Evolutionary conservation across 2,113 vertebrate genomes (phyloP).

Genomic region (Micronycteris hirsuta): DNA sequence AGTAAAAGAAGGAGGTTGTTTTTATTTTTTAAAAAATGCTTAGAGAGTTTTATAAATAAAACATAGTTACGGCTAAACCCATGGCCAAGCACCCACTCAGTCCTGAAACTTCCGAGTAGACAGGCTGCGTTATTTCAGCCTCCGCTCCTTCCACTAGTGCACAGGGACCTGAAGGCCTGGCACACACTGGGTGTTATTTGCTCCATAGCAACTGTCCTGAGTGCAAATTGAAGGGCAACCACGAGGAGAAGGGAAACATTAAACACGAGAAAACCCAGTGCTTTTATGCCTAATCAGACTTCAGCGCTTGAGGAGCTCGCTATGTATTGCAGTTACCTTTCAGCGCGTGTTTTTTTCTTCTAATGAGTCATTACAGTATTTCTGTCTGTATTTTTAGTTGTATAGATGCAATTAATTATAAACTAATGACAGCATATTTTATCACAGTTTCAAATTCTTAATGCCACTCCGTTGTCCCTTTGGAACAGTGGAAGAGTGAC

Average conservation of each 20-base stretch:
- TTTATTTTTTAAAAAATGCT: background rate
- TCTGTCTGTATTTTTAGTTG: background rate
- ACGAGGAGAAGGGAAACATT: background rate
- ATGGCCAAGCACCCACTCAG: rapidly evolving
- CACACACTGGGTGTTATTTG: background rate
- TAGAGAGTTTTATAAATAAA: background rate
- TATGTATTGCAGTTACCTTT: background rate
- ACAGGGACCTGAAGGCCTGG: background rate
- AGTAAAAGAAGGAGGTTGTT: background rate
- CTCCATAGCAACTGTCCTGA: background rate
- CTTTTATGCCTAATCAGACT: background rate
- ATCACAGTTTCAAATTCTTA: background rate
- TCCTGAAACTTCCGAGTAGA: background rate
- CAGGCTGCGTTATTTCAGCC: background rate
- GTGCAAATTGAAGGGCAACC: background rate
- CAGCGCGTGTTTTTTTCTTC: background rate
- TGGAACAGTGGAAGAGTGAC: background rate
- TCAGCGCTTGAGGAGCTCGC: rapidly evolving
- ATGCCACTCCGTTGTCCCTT: background rate
- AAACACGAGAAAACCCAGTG: background rate
- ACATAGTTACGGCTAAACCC: background rate
- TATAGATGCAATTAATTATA: background rate
- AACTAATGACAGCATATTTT: background rate
- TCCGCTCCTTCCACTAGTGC: background rate
- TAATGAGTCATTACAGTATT: background rate